Evolutionary conservation across 2,888 invertebrate species (phyloP).

Genomic region (Anaspis maculata): DNA sequence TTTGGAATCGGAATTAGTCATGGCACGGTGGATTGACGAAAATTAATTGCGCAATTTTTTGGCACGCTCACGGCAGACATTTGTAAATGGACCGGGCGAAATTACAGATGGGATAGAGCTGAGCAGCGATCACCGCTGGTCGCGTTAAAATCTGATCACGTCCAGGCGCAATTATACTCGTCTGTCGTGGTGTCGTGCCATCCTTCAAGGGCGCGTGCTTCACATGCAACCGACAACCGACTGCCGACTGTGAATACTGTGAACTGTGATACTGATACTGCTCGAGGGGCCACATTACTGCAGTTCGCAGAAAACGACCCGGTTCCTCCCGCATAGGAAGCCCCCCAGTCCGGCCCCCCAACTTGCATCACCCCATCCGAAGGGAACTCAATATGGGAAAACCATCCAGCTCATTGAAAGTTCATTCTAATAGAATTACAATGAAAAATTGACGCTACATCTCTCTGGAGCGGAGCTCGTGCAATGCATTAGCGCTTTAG

Average conservation of each 20-base stretch:
- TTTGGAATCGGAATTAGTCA: no score
- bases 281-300: conserved; percentile 1
- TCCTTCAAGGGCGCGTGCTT: conserved; percentile 35
- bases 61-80: no score
- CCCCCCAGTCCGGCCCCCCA: background rate
- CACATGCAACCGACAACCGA: conserved; percentile 24
- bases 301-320: conserved; percentile 3
- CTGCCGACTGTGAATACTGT: conserved; percentile 5
- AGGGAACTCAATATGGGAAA: conserved; percentile 3
- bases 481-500: no score
- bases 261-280: conserved; percentile 2
- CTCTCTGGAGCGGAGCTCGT: no score
- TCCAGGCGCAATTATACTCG: conserved; percentile 33
- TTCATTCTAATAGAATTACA: conserved; percentile 14
- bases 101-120: no score
- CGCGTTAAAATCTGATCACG: conserved; percentile 32
- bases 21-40: no score
- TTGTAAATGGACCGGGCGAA: no score
- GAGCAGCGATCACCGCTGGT: conserved; percentile 20
- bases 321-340: conserved; percentile 5
- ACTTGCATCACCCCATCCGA: no score
- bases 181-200: conserved; percentile 35
- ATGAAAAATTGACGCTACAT: conserved; percentile 16
- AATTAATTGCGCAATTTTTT: no score
- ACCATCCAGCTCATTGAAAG: conserved; percentile 13